These are phyloP conservation scores for Camarhynchus parvulus DNA, from an alignment of 2,113 vertebrate genomes.

Conservation along the genomic window DNA sequence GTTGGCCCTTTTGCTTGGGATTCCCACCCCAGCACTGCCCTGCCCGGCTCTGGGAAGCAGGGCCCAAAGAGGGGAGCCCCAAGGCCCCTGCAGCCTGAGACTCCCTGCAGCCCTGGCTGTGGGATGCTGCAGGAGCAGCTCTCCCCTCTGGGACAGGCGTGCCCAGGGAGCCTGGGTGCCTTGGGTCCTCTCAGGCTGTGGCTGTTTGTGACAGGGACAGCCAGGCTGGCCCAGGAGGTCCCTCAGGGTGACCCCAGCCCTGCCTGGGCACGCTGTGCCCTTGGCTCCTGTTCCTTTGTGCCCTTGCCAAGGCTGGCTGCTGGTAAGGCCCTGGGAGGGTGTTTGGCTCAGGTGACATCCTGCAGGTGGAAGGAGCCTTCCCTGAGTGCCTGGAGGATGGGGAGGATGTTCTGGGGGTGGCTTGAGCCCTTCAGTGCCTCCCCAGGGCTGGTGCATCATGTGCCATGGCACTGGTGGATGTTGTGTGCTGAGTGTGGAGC, in stretches of 20 bases:
- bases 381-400: neutral
- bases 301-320: neutral
- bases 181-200: neutral
- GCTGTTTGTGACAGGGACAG: neutral
- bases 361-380: neutral
- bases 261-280: neutral
- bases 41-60: neutral
- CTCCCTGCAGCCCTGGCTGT: neutral
- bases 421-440: neutral
- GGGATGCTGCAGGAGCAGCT: neutral
- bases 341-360: neutral
- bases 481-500: neutral
- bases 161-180: neutral
- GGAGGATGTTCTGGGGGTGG: neutral
- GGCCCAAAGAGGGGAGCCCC: neutral
- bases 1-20: neutral
- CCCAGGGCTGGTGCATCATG: rapidly evolving
- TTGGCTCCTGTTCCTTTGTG: neutral
- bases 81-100: neutral
- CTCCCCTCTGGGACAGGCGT: neutral
- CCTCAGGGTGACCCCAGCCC: neutral
- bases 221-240: neutral
- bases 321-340: neutral
- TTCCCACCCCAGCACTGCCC: neutral
- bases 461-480: neutral